These are phyloP conservation scores for Pelochelys cantorii DNA, from an alignment of 2,797 vertebrate species.

Conservation along the genomic window DNA sequence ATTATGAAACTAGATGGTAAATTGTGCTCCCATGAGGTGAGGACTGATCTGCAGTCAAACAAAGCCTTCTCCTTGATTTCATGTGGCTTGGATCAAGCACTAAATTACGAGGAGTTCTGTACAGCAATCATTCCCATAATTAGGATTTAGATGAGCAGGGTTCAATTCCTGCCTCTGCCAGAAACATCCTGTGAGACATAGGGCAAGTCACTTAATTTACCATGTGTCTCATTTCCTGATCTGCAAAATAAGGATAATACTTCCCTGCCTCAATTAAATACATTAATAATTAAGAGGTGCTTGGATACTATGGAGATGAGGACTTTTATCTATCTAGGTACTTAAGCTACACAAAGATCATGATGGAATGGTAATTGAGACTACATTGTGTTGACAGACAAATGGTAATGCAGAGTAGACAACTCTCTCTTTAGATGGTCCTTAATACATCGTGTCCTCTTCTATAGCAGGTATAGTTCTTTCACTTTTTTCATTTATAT, in stretches of 20 bases:
- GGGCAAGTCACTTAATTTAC: background rate
- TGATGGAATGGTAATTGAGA: background rate
- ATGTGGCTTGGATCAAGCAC: background rate
- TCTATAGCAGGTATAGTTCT: background rate
- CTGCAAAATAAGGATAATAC: background rate
- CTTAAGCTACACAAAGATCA: background rate
- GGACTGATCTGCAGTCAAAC: background rate
- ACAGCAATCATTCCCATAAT: accelerated
- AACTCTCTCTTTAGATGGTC: background rate
- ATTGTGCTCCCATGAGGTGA: background rate
- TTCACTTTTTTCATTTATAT: background rate
- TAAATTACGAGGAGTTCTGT: background rate
- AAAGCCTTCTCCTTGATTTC: background rate
- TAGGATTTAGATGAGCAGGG: background rate
- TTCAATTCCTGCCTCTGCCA: background rate
- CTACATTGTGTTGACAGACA: accelerated
- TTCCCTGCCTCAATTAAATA: background rate
- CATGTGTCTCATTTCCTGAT: background rate
- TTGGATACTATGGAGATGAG: background rate
- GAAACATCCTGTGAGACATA: background rate
- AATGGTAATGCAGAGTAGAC: background rate
- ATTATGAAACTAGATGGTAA: background rate
- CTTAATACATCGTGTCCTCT: background rate
- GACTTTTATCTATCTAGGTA: accelerated
- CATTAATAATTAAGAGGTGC: background rate